Conservation (phyloP, 1,140 invertebrate genomes). For the Limonius californicus region DNA sequence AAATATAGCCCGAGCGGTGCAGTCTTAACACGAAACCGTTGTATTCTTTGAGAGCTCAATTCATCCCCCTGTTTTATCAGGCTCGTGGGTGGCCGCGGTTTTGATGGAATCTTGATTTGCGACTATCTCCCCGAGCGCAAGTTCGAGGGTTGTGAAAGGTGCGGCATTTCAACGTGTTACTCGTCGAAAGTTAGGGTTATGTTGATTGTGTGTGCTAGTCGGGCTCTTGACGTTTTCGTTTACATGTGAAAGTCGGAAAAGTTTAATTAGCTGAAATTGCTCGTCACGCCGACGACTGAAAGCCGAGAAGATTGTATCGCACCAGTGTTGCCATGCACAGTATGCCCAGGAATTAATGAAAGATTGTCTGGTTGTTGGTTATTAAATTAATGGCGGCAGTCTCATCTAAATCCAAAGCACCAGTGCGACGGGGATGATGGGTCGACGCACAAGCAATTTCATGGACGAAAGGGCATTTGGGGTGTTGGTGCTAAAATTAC, state of each 20-base stretch:
- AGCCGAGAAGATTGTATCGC: too few species aligned
- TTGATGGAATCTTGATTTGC: conserved; percentile 1
- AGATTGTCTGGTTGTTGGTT: background rate
- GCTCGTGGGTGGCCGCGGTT: background rate
- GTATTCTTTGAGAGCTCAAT: background rate
- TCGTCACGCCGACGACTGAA: too few species aligned
- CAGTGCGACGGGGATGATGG: background rate
- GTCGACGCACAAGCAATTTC: background rate
- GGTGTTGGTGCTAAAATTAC: background rate
- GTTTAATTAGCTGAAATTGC: too few species aligned
- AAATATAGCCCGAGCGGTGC: background rate
- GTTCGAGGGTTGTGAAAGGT: background rate
- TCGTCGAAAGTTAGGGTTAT: background rate
- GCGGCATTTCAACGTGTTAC: background rate
- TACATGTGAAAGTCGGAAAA: too few species aligned
- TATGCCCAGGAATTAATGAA: background rate
- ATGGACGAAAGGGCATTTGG: background rate
- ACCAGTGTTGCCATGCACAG: background rate
- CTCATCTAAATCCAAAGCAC: background rate
- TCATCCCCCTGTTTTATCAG: background rate
- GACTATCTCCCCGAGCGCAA: background rate
- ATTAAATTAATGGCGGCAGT: background rate
- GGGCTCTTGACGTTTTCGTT: background rate
- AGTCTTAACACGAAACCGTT: background rate
- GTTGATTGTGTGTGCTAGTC: background rate